phyloP scores from a whole-genome alignment of 2,888 invertebrate species.

The Volucella inflata region DNA sequence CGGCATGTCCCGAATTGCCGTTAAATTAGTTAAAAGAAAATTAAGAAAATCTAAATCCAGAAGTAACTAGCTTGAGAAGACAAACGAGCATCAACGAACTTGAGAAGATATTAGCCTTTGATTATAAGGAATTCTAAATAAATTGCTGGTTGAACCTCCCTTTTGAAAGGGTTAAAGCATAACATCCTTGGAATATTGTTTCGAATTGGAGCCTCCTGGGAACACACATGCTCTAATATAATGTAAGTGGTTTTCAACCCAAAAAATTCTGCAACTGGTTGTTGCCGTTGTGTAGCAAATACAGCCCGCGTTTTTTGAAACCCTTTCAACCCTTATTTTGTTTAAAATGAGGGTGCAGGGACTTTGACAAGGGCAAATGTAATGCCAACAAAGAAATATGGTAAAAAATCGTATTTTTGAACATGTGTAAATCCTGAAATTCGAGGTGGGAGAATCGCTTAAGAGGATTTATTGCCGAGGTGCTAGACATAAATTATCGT shows the following conservation, averaged over 20 bases:
- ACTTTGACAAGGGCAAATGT: neutral
- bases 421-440: constrained; percentile 71
- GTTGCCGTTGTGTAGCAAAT: constrained; percentile 15
- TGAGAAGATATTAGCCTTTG: neutral
- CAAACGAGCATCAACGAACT: neutral
- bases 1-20: constrained; percentile 58
- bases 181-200: neutral
- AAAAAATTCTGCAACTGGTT: constrained; percentile 62
- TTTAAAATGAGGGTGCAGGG: constrained; percentile 49
- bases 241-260: constrained; percentile 29
- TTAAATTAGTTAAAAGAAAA: constrained; percentile 53
- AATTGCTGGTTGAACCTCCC: neutral
- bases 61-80: constrained; percentile 14
- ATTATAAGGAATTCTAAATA: neutral
- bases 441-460: constrained; percentile 51
- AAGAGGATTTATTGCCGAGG: constrained; percentile 81
- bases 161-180: neutral
- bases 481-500: constrained; percentile 81
- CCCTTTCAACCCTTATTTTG: constrained; percentile 58
- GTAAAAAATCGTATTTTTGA: constrained; percentile 66
- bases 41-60: neutral
- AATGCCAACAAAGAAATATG: constrained; percentile 42
- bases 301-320: neutral
- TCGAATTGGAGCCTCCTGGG: constrained; percentile 60
- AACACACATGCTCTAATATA: constrained; percentile 37